These are phyloP conservation scores for Euschistus heros DNA, from an alignment of 1,140 invertebrate species.

Conservation along the genomic window DNA sequence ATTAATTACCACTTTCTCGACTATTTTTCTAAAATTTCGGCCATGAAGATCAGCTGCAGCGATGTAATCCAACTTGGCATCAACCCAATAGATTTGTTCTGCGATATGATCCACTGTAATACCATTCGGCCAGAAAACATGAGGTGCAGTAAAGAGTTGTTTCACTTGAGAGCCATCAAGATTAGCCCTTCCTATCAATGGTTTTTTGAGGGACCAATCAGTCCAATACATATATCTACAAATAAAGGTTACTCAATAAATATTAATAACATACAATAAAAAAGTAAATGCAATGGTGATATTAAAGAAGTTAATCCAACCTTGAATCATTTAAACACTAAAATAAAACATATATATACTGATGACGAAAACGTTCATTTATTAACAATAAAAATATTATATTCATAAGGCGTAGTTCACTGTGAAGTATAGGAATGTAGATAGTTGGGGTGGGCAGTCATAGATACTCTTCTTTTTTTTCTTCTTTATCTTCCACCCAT, in stretches of 20 bases:
- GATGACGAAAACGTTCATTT: too few species aligned
- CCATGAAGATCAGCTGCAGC: constrained; percentile 77
- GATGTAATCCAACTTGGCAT: constrained; percentile 74
- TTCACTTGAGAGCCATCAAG: constrained; percentile 70
- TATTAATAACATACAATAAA: not conserved
- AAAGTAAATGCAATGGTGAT: not conserved
- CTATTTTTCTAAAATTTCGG: constrained; percentile 57
- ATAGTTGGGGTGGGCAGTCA: too few species aligned
- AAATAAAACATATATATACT: not conserved
- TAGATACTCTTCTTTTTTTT: too few species aligned
- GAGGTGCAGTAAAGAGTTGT: constrained; percentile 52
- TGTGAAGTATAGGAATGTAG: too few species aligned
- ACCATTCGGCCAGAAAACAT: constrained; percentile 71
- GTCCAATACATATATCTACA: constrained; percentile 75
- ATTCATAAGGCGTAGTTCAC: too few species aligned
- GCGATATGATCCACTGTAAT: constrained; percentile 74
- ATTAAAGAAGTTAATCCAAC: not conserved
- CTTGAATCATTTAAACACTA: not conserved
- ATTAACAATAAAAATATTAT: too few species aligned
- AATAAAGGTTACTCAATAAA: constrained; percentile 12
- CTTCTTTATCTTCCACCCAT: too few species aligned
- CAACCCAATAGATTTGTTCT: constrained; percentile 77
- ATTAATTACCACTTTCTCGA: constrained; percentile 44
- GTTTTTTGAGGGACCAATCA: constrained; percentile 71
- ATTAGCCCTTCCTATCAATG: constrained; percentile 71